These are phyloP conservation scores for Arremon aurantiirostris DNA, from an alignment of 2,797 vertebrate species.

Conservation along the genomic window DNA sequence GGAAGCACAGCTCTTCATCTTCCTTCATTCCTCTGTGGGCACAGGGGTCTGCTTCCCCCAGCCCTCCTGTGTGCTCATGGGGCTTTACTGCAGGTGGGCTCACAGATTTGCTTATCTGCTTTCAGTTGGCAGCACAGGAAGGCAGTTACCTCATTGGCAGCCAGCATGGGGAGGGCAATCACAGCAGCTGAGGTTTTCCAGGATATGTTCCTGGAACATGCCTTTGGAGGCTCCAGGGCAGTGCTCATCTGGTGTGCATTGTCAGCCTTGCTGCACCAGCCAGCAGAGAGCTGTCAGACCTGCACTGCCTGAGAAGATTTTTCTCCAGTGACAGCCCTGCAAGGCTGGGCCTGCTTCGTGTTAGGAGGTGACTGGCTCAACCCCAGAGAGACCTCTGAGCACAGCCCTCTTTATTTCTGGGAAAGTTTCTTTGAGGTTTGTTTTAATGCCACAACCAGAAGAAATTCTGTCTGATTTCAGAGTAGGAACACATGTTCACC, in stretches of 20 bases:
- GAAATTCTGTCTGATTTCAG: not conserved
- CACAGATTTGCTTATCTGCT: too few relatives aligned
- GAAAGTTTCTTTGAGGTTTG: not conserved
- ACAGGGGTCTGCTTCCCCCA: not conserved
- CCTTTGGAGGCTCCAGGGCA: not conserved
- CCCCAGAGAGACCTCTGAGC: not conserved
- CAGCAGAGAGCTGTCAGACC: not conserved
- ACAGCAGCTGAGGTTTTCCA: not conserved
- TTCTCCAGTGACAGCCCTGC: not conserved
- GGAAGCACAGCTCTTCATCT: rapidly evolving
- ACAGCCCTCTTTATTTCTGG: not conserved
- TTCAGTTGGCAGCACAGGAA: rapidly evolving
- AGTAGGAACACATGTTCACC: not conserved
- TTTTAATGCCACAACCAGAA: not conserved
- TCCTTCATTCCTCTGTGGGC: rapidly evolving
- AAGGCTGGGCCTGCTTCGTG: not conserved
- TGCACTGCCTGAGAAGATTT: not conserved
- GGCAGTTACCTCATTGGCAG: not conserved
- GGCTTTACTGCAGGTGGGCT: not conserved
- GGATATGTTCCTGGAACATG: rapidly evolving
- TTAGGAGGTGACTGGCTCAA: not conserved
- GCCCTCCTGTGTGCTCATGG: rapidly evolving
- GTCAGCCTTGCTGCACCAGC: not conserved
- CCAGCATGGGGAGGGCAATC: not conserved
- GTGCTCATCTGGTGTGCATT: not conserved